Evolutionary conservation across 53 echinoderm and acorn worm genomes (phyloP).

Genomic region (Zoroaster sp.): DNA sequence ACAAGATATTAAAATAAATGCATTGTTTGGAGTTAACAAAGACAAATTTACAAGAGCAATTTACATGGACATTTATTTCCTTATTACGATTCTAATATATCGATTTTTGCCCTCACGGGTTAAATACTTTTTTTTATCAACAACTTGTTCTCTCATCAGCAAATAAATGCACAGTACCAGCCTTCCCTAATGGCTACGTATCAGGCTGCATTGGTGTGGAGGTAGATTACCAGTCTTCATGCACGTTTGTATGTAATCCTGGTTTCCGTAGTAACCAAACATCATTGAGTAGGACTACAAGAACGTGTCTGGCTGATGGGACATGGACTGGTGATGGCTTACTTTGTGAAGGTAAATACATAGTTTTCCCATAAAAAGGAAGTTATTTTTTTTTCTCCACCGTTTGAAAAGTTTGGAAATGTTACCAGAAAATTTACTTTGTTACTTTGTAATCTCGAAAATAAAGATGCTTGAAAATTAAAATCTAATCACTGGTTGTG

Average conservation of each 20-base stretch:
- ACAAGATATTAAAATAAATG: no score
- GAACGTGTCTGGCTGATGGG: constrained; percentile 77
- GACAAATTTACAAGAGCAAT: no score
- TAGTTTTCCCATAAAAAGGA: no score
- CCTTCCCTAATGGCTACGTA: constrained; percentile 59
- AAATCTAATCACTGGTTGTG: no score
- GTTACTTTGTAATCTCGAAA: no score
- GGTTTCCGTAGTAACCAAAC: constrained; percentile 59
- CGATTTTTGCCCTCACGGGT: no score
- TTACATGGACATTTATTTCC: not conserved
- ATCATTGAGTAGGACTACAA: constrained; percentile 14
- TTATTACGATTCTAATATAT: not conserved
- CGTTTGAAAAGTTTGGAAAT: no score
- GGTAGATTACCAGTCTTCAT: constrained; percentile 69
- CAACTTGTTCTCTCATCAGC: constrained; percentile 29
- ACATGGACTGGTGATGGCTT: constrained; percentile 68
- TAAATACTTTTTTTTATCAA: not conserved
- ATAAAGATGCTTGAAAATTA: no score
- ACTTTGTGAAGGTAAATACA: constrained; percentile 61
- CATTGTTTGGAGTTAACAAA: no score
- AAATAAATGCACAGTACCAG: constrained; percentile 63
- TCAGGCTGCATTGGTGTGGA: constrained; percentile 41
- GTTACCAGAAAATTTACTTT: no score
- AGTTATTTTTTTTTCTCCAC: no score
- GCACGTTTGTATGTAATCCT: constrained; percentile 72